Base-by-base conservation (phyloP, 2,888 invertebrate species). In the Tachina fera region DNA sequence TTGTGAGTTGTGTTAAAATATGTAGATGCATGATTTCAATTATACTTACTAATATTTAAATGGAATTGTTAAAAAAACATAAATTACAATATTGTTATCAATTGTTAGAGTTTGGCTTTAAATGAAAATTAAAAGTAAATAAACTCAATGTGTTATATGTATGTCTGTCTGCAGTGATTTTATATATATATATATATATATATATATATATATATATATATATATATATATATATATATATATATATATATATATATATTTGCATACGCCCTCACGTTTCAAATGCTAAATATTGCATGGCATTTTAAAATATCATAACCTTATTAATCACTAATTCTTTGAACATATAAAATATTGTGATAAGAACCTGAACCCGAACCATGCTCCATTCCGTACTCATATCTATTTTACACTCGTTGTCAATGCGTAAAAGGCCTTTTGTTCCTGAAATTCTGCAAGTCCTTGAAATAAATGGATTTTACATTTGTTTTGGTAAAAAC, bases 61-160 rank as follows among this genome's bases (percentile, higher is more conserved):
- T 53, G 61, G 11, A 14, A 61, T 51, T 67, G 61, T 43, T 31
- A 22, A 22, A 22, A 31, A 31, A 31, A 31, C 2, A 31, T 4
- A 4, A 65, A 67, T 47, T 16, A 19, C 39, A 76, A 58, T 77
- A 60, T 49, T 68, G 22, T 68, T 77, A 77, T 77, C 77, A 77
- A 41, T 68, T 68, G 9, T 56, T 63, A 53, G n/a, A 11, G 63
- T 47, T 60, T 58, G 49, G 10, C n/a, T 58, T 41, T 45, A 31
- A 14, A 45, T 70, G 53, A 51, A 16, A 70, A 16, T 45, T n/a
- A 43, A 43, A n/a, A 3, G 41, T 6, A 31, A 41, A n/a, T 39
- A 49, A 39, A 61, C 9, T 51, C n/a, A 45, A 68, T 58, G 58
- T 58, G 41, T 47, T 19, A 47, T 9, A n/a, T 49, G 9, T 49